These are phyloP conservation scores for Pteropus rufus DNA, from an alignment of 2,797 vertebrate genomes.

Conservation along the genomic window DNA sequence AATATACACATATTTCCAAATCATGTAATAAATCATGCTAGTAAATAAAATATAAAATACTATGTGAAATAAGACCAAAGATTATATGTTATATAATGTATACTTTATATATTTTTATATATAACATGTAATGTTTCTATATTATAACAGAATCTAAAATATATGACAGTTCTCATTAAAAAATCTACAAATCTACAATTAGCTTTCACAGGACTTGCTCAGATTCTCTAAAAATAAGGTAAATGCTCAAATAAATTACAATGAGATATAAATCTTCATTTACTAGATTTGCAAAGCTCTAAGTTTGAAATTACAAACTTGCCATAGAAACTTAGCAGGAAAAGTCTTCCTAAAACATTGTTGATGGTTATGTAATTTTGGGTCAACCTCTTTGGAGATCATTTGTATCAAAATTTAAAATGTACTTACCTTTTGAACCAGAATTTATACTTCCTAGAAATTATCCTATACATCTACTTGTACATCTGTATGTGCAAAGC, in stretches of 20 bases:
- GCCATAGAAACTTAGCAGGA: not conserved
- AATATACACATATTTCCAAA: not conserved
- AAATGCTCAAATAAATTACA: not conserved
- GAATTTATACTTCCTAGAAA: not conserved
- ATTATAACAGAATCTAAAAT: not conserved
- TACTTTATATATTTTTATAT: not conserved
- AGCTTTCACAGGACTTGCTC: not conserved
- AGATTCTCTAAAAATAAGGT: constrained; percentile 40
- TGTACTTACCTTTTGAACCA: not conserved
- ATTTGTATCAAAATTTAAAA: not conserved
- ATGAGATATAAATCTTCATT: not conserved
- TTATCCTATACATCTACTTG: not conserved
- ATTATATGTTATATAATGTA: not conserved
- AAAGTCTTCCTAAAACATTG: not conserved
- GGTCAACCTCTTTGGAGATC: not conserved
- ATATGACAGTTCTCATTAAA: not conserved
- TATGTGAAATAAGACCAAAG: not conserved
- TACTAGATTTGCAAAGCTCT: constrained; percentile 26
- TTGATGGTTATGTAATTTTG: not conserved
- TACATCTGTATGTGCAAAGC: not conserved
- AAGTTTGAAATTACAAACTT: not conserved
- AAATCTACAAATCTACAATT: not conserved
- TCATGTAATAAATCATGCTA: not conserved
- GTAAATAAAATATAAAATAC: not conserved
- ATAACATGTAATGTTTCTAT: not conserved